These are phyloP conservation scores for Chionis minor DNA, from an alignment of 2,113 vertebrate genomes.

Conservation along the genomic window DNA sequence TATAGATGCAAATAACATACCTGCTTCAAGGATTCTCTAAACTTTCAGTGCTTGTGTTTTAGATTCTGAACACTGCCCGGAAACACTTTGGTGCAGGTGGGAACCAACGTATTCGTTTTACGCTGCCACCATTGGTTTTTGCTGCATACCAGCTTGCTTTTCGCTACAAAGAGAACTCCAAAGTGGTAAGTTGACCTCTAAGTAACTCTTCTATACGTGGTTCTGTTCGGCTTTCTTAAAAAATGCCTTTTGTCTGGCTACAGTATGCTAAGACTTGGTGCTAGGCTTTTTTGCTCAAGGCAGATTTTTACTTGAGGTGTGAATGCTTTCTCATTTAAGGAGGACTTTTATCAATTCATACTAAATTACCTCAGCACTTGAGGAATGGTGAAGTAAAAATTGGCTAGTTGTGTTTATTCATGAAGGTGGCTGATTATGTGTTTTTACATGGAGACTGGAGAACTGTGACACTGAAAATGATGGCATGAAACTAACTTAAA, in stretches of 20 bases:
- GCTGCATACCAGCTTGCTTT: conserved; percentile 97
- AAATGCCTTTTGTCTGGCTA: not conserved
- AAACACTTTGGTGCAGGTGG: conserved; percentile 98
- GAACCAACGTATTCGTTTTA: conserved; percentile 96
- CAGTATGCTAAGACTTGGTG: not conserved
- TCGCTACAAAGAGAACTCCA: conserved; percentile 95
- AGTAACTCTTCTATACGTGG: not conserved
- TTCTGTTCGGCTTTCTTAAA: not conserved
- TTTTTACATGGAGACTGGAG: not conserved
- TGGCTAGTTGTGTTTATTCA: not conserved
- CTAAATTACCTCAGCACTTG: not conserved
- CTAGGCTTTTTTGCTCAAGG: not conserved
- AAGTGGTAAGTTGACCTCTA: conserved; percentile 74
- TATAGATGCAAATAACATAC: not conserved
- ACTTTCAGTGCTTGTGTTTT: not conserved
- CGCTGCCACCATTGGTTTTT: conserved; percentile 92
- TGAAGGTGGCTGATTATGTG: not conserved
- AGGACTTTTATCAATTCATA: not conserved
- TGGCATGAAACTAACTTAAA: not conserved
- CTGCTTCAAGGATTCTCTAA: not conserved
- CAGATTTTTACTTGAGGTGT: not conserved
- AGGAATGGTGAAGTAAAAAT: not conserved
- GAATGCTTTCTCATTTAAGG: not conserved
- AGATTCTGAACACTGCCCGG: conserved; percentile 97
- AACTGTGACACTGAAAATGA: not conserved